These are phyloP conservation scores for Nineta flava DNA, from an alignment of 2,888 invertebrate genomes.

Conservation along the genomic window DNA sequence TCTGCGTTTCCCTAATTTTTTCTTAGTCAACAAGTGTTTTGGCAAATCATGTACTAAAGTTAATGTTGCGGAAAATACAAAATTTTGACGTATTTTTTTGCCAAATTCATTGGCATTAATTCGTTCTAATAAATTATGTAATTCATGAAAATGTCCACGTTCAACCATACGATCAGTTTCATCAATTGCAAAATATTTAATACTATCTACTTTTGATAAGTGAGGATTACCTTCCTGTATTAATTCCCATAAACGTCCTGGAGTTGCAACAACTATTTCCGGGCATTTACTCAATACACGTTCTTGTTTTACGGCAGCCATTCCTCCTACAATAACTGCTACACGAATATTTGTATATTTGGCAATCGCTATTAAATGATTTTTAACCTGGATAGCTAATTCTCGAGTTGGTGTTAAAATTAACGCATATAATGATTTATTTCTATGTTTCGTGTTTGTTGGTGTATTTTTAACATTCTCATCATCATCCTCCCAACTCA, in stretches of 20 bases:
- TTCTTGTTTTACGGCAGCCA: slow-evolving; percentile 88
- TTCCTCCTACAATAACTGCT: slow-evolving; percentile 82
- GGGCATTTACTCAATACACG: slow-evolving; percentile 67
- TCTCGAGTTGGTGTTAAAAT: slow-evolving; percentile 94
- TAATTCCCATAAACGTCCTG: slow-evolving; percentile 93
- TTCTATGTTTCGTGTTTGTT: too few species aligned
- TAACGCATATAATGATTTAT: slow-evolving; percentile 42
- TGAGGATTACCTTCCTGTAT: slow-evolving; percentile 63
- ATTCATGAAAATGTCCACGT: slow-evolving; percentile 86
- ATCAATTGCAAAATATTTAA: slow-evolving; percentile 80
- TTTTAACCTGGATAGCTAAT: slow-evolving; percentile 83
- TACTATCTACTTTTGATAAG: slow-evolving; percentile 50
- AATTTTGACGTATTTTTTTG: slow-evolving; percentile 61
- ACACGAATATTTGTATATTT: slow-evolving; percentile 63
- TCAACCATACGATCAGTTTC: slow-evolving; percentile 99
- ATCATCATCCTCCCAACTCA: slow-evolving; percentile 4
- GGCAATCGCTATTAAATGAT: slow-evolving; percentile 63
- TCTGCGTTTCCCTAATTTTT: slow-evolving; percentile 32
- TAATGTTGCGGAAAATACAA: slow-evolving; percentile 94
- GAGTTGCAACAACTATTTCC: slow-evolving; percentile 92
- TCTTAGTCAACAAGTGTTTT: slow-evolving; percentile 46
- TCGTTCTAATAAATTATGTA: slow-evolving; percentile 61
- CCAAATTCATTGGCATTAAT: slow-evolving; percentile 54
- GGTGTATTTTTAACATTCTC: not conserved
- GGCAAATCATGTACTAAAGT: slow-evolving; percentile 82